These are phyloP conservation scores for Seriola aureovittata DNA, from an alignment of 2,113 vertebrate species.

Conservation along the genomic window DNA sequence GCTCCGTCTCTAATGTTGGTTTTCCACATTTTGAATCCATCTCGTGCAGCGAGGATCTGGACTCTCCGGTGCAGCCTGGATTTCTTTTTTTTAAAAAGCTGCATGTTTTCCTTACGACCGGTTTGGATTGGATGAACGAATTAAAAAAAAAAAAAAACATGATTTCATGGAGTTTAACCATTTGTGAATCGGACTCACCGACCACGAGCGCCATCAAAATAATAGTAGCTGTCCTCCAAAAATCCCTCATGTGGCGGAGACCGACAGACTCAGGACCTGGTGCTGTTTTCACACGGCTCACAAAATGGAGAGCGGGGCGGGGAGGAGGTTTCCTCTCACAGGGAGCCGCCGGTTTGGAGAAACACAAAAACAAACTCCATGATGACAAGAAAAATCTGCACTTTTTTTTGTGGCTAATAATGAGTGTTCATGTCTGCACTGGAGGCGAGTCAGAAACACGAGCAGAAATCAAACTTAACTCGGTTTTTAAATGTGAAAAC, in stretches of 20 bases:
- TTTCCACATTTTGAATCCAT: background rate
- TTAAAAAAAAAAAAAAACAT: background rate
- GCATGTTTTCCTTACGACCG: background rate
- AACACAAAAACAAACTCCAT: background rate
- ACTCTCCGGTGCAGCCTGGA: background rate
- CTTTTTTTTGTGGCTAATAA: too few species aligned
- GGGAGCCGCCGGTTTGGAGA: background rate
- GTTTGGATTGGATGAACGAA: background rate
- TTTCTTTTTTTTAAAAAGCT: background rate
- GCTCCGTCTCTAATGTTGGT: background rate
- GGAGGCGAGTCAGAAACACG: background rate
- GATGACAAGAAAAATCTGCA: too few species aligned
- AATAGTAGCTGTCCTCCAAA: background rate
- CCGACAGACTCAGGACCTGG: background rate
- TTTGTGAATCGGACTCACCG: slow-evolving; percentile 46
- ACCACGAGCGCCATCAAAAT: background rate
- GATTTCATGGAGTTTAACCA: background rate
- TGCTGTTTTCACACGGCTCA: background rate
- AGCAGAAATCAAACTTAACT: background rate
- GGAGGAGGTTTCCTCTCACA: background rate
- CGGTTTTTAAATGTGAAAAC: too few species aligned
- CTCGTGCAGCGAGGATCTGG: background rate
- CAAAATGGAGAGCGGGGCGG: slow-evolving; percentile 49
- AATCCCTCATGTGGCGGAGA: slow-evolving; percentile 46
- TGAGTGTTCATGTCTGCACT: background rate